Percentiles rank a stretch among this genome's conserved stretches.
Conservation (phyloP, 2,797 vertebrate species). For the Mallotus villosus region DNA sequence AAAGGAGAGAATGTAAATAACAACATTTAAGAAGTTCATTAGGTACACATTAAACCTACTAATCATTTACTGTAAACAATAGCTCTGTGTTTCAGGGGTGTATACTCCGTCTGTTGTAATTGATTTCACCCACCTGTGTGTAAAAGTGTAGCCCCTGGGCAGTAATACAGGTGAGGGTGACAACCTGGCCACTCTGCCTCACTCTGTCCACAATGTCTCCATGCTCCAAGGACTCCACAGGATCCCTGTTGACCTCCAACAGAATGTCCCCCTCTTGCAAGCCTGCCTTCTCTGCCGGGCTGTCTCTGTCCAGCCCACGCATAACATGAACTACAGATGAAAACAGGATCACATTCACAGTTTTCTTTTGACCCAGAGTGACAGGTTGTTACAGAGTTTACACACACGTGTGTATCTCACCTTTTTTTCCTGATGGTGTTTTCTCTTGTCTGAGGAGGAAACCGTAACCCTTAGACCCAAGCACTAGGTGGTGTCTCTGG, state of each 20-base stretch:
- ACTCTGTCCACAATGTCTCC: slow-evolving; percentile 82
- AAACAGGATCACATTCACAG: not conserved
- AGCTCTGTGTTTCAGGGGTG: not conserved
- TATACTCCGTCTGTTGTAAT: not conserved
- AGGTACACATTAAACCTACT: not conserved
- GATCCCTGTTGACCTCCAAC: slow-evolving; percentile 87
- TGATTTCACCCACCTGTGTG: slow-evolving; percentile 72
- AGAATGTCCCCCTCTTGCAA: slow-evolving; percentile 88
- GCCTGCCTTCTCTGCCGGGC: slow-evolving; percentile 84
- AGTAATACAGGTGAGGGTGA: slow-evolving; percentile 82
- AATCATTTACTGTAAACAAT: not conserved
- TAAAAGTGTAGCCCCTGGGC: slow-evolving; percentile 81
- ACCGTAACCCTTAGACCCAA: slow-evolving; percentile 80
- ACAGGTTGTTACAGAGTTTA: not conserved
- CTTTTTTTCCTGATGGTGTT: slow-evolving; percentile 75
- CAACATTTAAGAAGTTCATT: not conserved
- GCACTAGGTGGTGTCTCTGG: slow-evolving; percentile 74
- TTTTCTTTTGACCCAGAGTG: not conserved
- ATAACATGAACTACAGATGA: slow-evolving; percentile 80
- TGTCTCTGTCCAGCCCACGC: slow-evolving; percentile 75
- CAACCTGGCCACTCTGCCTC: slow-evolving; percentile 66
- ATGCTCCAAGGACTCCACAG: slow-evolving; percentile 79
- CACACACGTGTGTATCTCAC: slow-evolving; percentile 16
- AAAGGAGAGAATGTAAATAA: slow-evolving; percentile 10
- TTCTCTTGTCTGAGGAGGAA: slow-evolving; percentile 87